Conservation (phyloP, 2,797 vertebrate genomes). For the Cryptoblepharus egeriae region DNA sequence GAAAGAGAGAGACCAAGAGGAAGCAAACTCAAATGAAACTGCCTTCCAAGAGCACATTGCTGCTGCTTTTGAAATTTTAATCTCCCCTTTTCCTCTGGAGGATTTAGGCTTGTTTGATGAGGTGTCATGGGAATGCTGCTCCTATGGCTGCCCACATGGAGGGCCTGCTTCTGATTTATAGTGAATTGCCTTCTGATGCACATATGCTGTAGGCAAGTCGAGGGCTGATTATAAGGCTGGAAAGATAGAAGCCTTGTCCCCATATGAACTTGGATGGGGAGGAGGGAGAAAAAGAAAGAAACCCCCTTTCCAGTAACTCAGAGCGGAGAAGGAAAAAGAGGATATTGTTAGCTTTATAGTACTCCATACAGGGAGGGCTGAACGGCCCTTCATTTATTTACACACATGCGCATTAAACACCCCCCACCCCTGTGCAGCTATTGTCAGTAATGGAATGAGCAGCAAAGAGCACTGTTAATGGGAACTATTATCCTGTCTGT, state of each 20-base stretch:
- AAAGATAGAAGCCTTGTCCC: not conserved
- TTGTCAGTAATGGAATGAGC: slow-evolving; percentile 9
- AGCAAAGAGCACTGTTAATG: slow-evolving; percentile 23
- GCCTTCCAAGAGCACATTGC: slow-evolving; percentile 38
- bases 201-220: slow-evolving; percentile 19
- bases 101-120: slow-evolving; percentile 54
- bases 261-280: slow-evolving; percentile 15
- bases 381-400: not conserved
- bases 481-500: slow-evolving; percentile 1
- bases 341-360: not conserved
- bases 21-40: slow-evolving; percentile 30
- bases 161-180: slow-evolving; percentile 48
- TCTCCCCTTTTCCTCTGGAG: slow-evolving; percentile 43
- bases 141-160: slow-evolving; percentile 22
- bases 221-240: slow-evolving; percentile 31
- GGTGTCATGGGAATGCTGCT: slow-evolving; percentile 60
- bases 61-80: slow-evolving; percentile 61
- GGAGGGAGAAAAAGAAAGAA: not conserved
- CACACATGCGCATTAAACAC: not conserved
- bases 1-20: not conserved
- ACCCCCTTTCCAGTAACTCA: not conserved
- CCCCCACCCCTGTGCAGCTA: not conserved
- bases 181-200: slow-evolving; percentile 46
- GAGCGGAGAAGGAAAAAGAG: slow-evolving; percentile 13
- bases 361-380: not conserved